Conservation (phyloP, 2,113 vertebrate species). For the Lota lota region DNA sequence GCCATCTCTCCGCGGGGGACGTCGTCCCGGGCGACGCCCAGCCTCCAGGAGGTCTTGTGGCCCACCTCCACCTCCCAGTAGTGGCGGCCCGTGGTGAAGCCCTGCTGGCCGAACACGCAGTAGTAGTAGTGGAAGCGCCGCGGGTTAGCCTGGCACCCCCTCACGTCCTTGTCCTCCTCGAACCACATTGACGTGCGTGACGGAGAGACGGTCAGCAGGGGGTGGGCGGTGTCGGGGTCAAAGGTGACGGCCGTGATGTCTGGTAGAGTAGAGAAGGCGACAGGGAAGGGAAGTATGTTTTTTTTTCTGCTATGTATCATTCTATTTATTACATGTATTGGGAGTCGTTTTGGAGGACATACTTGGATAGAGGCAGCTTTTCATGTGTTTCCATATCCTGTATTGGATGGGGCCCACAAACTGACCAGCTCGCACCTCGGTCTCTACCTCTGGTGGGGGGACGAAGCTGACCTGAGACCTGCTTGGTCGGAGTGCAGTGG, state of each 20-base stretch:
- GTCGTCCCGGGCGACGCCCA: slow-evolving; percentile 70
- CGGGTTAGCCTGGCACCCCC: slow-evolving; percentile 33
- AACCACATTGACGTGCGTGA: slow-evolving; percentile 58
- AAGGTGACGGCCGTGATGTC: slow-evolving; percentile 68
- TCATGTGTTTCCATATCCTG: slow-evolving; percentile 78
- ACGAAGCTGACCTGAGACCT: slow-evolving; percentile 70
- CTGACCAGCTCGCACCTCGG: slow-evolving; percentile 60
- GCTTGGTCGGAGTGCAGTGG: slow-evolving; percentile 11
- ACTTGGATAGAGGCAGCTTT: slow-evolving; percentile 74
- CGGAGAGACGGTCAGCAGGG: slow-evolving; percentile 57
- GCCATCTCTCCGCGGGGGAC: slow-evolving; percentile 66
- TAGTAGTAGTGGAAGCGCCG: slow-evolving; percentile 71
- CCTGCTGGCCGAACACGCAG: slow-evolving; percentile 54
- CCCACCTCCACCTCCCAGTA: slow-evolving; percentile 77
- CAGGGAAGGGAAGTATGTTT: not conserved
- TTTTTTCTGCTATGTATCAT: not conserved
- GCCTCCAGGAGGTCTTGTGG: slow-evolving; percentile 68
- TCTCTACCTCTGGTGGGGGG: slow-evolving; percentile 56
- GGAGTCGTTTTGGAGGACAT: slow-evolving; percentile 13
- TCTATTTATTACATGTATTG: not conserved
- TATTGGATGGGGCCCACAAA: slow-evolving; percentile 76
- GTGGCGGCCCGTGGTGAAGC: slow-evolving; percentile 68
- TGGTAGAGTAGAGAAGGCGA: slow-evolving; percentile 23
- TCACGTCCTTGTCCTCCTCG: slow-evolving; percentile 49
- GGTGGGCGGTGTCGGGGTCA: slow-evolving; percentile 73